phyloP scores from a whole-genome alignment of 2,888 invertebrate species.

The Calameuta pallipes region DNA sequence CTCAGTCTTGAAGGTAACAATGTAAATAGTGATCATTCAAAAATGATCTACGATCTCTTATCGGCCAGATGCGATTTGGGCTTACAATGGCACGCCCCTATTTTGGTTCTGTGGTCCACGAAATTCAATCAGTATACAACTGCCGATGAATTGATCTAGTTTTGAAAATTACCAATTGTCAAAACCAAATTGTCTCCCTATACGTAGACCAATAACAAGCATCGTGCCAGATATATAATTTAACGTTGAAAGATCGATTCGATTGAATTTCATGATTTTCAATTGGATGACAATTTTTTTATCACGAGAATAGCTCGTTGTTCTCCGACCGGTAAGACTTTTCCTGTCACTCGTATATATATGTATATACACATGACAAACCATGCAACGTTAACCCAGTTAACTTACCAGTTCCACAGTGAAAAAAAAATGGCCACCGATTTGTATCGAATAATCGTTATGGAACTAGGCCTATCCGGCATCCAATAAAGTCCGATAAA shows the following conservation, averaged over 20 bases:
- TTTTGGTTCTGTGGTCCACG: not conserved
- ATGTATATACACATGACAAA: not conserved
- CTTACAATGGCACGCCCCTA: not conserved
- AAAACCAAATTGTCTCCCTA: not conserved
- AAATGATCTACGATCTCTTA: not conserved
- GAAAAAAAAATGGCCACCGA: conserved; percentile 15
- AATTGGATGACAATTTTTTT: not conserved
- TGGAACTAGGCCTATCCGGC: not conserved
- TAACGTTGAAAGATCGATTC: not conserved
- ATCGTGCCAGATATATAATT: not conserved
- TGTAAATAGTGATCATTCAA: not conserved
- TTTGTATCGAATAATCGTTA: conserved; percentile 17
- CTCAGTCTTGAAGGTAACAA: not conserved
- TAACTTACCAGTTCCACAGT: not conserved
- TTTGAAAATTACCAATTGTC: not conserved
- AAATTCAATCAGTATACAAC: not conserved
- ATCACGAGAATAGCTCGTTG: not conserved
- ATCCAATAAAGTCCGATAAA: conserved; percentile 19
- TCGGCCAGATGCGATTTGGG: not conserved
- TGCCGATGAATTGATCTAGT: not conserved
- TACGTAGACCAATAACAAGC: not conserved
- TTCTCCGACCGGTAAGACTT: not conserved
- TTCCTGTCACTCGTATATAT: not conserved
- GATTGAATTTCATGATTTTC: not conserved
- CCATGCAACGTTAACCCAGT: conserved; percentile 4